Evolutionary conservation across 2,113 vertebrate genomes (phyloP).

Genomic region (Tylochromis polylepis): DNA sequence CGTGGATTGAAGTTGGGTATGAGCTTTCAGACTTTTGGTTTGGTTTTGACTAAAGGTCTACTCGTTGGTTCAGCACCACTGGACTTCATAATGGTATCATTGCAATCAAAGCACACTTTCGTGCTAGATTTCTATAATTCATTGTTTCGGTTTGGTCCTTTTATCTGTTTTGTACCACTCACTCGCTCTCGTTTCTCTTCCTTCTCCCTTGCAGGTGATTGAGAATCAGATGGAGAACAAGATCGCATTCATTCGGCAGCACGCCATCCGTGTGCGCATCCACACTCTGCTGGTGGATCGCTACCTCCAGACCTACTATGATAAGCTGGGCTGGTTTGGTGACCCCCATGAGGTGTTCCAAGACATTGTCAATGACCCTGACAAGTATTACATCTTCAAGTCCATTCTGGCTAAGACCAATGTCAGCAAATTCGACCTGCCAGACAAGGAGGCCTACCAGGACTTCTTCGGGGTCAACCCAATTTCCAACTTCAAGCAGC

Average conservation of each 20-base stretch:
- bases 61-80: neutral
- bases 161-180: neutral
- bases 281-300: conserved; percentile 94
- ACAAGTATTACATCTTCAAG: conserved; percentile 97
- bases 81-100: neutral
- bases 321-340: conserved; percentile 90
- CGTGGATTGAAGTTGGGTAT: neutral
- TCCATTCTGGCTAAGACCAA: conserved; percentile 98
- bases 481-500: conserved; percentile 87
- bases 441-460: conserved; percentile 91
- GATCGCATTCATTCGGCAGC: conserved; percentile 96
- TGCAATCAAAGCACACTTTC: neutral
- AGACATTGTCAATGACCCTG: conserved; percentile 94
- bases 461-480: conserved; percentile 98
- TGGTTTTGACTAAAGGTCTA: neutral
- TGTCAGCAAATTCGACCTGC: conserved; percentile 97
- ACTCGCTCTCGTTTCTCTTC: neutral
- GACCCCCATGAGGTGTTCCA: conserved; percentile 88
- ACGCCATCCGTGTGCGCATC: conserved; percentile 93
- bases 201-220: conserved; percentile 74
- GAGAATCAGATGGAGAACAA: conserved; percentile 98
- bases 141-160: accelerated
- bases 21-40: neutral
- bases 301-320: conserved; percentile 89
- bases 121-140: neutral